phyloP scores from a whole-genome alignment of 2,888 invertebrate genomes.

The Sminthurinus aureus region DNA sequence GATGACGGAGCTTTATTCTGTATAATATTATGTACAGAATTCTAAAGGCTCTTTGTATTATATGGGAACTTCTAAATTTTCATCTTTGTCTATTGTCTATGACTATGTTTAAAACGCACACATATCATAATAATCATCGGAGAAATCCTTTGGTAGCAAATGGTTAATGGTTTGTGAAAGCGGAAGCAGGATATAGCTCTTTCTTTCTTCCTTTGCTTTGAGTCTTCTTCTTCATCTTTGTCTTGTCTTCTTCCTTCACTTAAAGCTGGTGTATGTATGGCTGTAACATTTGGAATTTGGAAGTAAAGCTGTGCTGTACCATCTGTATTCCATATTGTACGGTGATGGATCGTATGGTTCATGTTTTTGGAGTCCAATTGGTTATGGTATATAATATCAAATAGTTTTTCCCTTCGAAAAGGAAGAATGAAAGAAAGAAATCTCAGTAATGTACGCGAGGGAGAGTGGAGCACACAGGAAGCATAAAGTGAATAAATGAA shows the following conservation, averaged over 20 bases:
- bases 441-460: no score
- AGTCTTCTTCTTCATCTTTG: neutral
- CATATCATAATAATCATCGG: neutral
- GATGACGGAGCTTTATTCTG: no score
- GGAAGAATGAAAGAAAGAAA: neutral
- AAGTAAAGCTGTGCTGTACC: neutral
- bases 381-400: constrained; percentile 14
- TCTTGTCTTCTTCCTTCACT: neutral
- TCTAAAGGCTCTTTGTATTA: no score
- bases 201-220: neutral
- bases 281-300: neutral
- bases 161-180: constrained; percentile 39
- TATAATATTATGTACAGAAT: no score
- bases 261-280: constrained; percentile 2
- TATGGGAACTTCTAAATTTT: no score
- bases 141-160: neutral
- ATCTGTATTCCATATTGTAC: constrained; percentile 12
- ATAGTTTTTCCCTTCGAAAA: neutral
- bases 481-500: neutral
- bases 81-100: no score
- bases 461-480: neutral
- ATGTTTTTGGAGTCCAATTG: constrained; percentile 6
- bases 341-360: no score
- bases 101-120: neutral
- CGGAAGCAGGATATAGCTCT: constrained; percentile 35